phyloP scores from a whole-genome alignment of 2,888 invertebrate species.

The Prosopocoilus inquinatus region DNA sequence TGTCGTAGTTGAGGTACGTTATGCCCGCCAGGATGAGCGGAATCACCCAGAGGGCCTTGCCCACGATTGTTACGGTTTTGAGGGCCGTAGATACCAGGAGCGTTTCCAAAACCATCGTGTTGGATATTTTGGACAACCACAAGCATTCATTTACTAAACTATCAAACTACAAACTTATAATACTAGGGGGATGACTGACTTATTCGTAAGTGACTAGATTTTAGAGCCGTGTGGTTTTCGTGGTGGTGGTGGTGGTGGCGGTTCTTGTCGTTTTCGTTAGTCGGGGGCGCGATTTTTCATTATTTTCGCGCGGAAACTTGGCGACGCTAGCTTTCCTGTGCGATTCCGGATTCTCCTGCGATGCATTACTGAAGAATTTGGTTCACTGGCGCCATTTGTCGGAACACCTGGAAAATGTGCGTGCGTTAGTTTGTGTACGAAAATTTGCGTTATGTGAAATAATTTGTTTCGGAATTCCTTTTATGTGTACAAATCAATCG shows the following conservation, averaged over 20 bases:
- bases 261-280: constrained; percentile 5
- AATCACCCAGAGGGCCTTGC: constrained; percentile 81
- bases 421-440: not conserved
- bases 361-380: not conserved
- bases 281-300: constrained; percentile 22
- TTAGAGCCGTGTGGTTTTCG: too few relatives aligned
- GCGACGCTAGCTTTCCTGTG: not conserved
- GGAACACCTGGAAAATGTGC: not conserved
- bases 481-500: too few relatives aligned
- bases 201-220: too few relatives aligned
- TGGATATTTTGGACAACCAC: not conserved
- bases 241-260: too few relatives aligned
- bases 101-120: constrained; percentile 69
- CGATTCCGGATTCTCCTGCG: not conserved
- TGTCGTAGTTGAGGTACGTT: constrained; percentile 77
- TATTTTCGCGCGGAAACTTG: constrained; percentile 11
- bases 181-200: too few relatives aligned
- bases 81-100: constrained; percentile 75
- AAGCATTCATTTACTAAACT: too few relatives aligned
- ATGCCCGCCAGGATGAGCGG: constrained; percentile 80
- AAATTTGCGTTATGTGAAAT: too few relatives aligned
- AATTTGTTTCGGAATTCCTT: too few relatives aligned
- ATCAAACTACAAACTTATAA: too few relatives aligned
- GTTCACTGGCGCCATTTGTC: not conserved
- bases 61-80: constrained; percentile 72